Evolutionary conservation across 2,888 invertebrate genomes (phyloP).

Genomic region (Tetrapedia diversipes): DNA sequence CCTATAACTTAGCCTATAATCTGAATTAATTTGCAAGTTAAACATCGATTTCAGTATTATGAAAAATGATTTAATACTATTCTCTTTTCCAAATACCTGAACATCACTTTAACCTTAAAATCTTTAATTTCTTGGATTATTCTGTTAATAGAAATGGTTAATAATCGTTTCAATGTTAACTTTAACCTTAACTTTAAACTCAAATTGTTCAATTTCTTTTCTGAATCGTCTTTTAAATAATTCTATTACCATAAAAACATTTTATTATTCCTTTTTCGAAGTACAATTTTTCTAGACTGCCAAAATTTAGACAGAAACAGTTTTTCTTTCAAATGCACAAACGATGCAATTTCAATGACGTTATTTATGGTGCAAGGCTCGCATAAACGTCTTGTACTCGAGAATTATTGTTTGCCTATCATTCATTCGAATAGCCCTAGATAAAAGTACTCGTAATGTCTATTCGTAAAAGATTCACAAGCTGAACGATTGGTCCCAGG

Average conservation of each 20-base stretch:
- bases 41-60: too few species aligned
- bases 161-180: too few species aligned
- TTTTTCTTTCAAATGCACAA: not conserved
- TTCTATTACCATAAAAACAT: too few species aligned
- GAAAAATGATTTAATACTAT: too few species aligned
- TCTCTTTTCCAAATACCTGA: too few species aligned
- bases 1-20: not conserved
- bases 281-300: not conserved
- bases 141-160: too few species aligned
- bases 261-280: not conserved
- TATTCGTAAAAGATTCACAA: constrained; percentile 59
- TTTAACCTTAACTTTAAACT: too few species aligned
- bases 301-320: not conserved
- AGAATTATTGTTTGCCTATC: constrained; percentile 40
- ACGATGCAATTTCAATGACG: not conserved
- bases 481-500: constrained; percentile 61
- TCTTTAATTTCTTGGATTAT: too few species aligned
- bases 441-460: constrained; percentile 42
- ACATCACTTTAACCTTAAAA: too few species aligned
- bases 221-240: too few species aligned
- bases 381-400: constrained; percentile 3
- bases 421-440: constrained; percentile 16
- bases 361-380: constrained; percentile 15
- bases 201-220: too few species aligned
- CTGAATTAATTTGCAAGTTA: not conserved